Conservation (phyloP, 2,888 invertebrate species). For the Cylindroiulus punctatus region DNA sequence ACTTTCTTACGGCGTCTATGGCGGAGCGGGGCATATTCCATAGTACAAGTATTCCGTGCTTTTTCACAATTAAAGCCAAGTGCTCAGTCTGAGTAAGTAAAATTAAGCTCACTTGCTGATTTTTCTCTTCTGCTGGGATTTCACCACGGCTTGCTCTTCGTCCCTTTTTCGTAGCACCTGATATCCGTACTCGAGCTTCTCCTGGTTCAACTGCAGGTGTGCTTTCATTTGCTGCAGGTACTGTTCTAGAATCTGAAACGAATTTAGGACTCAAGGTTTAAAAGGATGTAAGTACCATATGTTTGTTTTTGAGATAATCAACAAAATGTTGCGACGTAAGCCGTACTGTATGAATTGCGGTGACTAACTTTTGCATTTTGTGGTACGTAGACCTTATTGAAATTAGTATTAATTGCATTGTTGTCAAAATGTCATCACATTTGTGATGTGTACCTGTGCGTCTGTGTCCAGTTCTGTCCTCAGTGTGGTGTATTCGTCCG, state of each 20-base stretch:
- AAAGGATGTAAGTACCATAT: no score
- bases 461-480: slow-evolving; percentile 35
- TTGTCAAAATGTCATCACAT: neutral
- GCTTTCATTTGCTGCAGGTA: slow-evolving; percentile 47
- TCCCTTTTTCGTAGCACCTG: slow-evolving; percentile 51
- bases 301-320: no score
- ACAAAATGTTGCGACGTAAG: no score
- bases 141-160: slow-evolving; percentile 53
- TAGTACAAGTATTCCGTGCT: no score
- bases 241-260: slow-evolving; percentile 36
- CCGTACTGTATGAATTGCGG: no score
- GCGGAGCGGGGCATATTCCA: no score
- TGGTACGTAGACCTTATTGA: no score
- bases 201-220: slow-evolving; percentile 50
- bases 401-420: neutral
- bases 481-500: neutral
- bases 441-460: neutral
- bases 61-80: no score
- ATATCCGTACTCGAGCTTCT: slow-evolving; percentile 54
- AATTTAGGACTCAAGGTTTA: no score
- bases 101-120: slow-evolving; percentile 41
- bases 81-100: no score
- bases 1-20: no score
- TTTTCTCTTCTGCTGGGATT: slow-evolving; percentile 49
- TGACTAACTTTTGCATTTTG: no score